A percentile compares a stretch with the other conserved stretches of the same genome.
Evolutionary conservation across 2,113 vertebrate genomes (phyloP).

Genomic region (Barbus barbus): DNA sequence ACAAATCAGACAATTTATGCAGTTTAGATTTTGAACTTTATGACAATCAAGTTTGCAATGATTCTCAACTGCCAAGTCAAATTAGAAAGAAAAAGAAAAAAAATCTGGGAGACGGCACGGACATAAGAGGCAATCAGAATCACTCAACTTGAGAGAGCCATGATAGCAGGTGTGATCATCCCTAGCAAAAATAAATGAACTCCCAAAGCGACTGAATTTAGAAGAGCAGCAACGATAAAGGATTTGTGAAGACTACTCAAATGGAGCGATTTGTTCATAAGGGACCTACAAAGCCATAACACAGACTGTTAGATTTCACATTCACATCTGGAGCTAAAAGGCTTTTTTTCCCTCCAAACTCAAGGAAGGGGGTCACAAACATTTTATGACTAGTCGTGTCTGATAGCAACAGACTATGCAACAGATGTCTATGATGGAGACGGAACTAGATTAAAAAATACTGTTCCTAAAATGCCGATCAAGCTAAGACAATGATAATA

Average conservation of each 20-base stretch:
- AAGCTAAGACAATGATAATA: neutral
- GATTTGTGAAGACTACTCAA: neutral
- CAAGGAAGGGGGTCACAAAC: neutral
- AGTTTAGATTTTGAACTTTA: neutral
- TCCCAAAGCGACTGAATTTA: neutral
- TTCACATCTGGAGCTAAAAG: neutral
- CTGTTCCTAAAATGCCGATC: neutral
- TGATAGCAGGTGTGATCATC: neutral
- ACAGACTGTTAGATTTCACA: neutral
- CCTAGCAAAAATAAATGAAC: neutral
- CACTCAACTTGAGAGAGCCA: neutral
- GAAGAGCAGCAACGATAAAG: neutral
- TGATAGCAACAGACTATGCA: neutral
- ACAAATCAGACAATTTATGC: neutral
- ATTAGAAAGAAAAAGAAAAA: too few species aligned
- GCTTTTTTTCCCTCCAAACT: neutral
- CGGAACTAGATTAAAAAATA: neutral
- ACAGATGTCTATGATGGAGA: neutral
- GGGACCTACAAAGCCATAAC: slow-evolving; percentile 1
- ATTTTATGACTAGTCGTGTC: neutral
- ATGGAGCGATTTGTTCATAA: neutral
- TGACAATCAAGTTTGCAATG: neutral
- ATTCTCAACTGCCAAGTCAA: neutral
- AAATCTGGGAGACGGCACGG: too few species aligned
- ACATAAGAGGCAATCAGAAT: neutral